These are phyloP conservation scores for Drosophila leonis DNA, from an alignment of 2,888 invertebrate genomes.

Conservation along the genomic window DNA sequence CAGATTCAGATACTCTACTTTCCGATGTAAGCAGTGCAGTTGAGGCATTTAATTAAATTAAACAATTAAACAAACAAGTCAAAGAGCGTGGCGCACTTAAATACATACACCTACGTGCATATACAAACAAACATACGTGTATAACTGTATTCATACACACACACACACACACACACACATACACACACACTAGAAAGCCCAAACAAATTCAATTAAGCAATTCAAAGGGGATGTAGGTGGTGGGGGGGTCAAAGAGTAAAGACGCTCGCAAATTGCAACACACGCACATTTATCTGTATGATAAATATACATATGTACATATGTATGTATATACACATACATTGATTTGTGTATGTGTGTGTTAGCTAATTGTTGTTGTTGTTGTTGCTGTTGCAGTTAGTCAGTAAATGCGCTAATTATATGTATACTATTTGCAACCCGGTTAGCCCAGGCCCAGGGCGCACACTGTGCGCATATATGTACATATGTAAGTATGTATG, in stretches of 20 bases:
- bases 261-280: slow-evolving; percentile 55
- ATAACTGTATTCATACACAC: slow-evolving; percentile 3
- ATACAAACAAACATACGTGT: neutral
- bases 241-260: slow-evolving; percentile 32
- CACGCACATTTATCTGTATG: slow-evolving; percentile 68
- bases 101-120: slow-evolving; percentile 1
- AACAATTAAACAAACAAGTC: slow-evolving; percentile 81
- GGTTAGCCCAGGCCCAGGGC: slow-evolving; percentile 46
- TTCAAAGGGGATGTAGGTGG: slow-evolving; percentile 39
- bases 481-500: no score
- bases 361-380: slow-evolving; percentile 8
- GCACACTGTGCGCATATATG: neutral
- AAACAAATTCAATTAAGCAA: slow-evolving; percentile 79
- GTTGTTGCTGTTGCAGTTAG: slow-evolving; percentile 52
- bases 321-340: slow-evolving; percentile 2
- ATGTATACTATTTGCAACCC: slow-evolving; percentile 67
- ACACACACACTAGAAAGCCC: slow-evolving; percentile 15
- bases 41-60: slow-evolving; percentile 82
- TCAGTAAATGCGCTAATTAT: slow-evolving; percentile 75
- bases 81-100: slow-evolving; percentile 32
- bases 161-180: neutral
- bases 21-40: slow-evolving; percentile 61
- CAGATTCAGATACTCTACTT: slow-evolving; percentile 20
- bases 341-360: neutral
- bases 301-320: slow-evolving; percentile 24